Conservation (phyloP, 1,140 invertebrate species). For the Latrodectus geometricus region DNA sequence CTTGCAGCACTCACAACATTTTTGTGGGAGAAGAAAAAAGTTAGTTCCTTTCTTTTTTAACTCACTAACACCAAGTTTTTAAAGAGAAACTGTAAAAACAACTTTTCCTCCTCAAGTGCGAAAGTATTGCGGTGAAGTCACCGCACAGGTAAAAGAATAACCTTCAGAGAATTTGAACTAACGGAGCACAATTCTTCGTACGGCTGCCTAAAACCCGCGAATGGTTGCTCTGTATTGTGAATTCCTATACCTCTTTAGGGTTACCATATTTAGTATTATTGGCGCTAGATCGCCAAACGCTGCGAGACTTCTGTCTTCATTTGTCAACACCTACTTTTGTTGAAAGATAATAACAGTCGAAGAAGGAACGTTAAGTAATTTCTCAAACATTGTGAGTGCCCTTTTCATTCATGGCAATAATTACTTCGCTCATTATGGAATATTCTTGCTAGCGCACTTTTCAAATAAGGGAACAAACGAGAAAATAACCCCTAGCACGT, state of each 20-base stretch:
- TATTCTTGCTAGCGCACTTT: neutral
- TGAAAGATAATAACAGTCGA: neutral
- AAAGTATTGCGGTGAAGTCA: neutral
- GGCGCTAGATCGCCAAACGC: slow-evolving; percentile 9
- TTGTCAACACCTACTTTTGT: neutral
- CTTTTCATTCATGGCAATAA: neutral
- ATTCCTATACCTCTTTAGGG: slow-evolving; percentile 25
- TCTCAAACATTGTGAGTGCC: neutral
- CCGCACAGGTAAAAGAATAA: neutral
- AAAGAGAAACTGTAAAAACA: neutral
- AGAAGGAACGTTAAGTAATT: neutral
- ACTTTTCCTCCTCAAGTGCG: neutral
- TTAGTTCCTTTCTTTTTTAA: neutral
- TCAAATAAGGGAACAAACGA: no score
- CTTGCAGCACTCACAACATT: neutral
- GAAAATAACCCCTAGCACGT: no score
- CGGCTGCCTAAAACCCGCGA: slow-evolving; percentile 8
- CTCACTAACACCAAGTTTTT: neutral
- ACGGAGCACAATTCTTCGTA: neutral
- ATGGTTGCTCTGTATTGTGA: slow-evolving; percentile 27
- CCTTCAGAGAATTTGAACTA: neutral
- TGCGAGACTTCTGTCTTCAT: neutral
- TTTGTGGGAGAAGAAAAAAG: neutral
- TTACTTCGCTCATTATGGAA: neutral
- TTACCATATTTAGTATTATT: neutral